Percentiles rank a stretch among this genome's conserved stretches.
phyloP scores from a whole-genome alignment of 2,797 vertebrate genomes.

The Rhinichthys osculus region DNA sequence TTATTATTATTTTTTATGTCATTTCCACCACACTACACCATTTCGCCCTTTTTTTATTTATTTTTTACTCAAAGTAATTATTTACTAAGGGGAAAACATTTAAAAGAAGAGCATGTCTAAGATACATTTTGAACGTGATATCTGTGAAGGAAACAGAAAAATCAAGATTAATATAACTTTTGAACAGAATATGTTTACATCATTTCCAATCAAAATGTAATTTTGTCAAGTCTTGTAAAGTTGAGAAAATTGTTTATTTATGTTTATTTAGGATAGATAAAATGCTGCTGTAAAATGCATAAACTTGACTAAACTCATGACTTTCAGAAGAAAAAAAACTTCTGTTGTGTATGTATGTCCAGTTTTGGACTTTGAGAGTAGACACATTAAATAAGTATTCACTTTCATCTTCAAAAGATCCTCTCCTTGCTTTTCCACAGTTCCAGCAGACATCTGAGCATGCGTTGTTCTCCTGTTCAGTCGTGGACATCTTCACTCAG shows the following conservation, averaged over 20 bases:
- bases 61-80: background rate
- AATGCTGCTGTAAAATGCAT: background rate
- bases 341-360: background rate
- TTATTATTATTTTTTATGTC: background rate
- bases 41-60: too few relatives aligned
- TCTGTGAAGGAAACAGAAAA: background rate
- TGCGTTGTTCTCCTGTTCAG: slow-evolving; percentile 95
- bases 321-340: background rate
- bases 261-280: background rate
- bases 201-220: background rate
- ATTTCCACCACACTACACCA: background rate
- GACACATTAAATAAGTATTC: background rate
- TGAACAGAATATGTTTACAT: background rate
- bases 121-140: background rate
- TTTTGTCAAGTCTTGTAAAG: background rate
- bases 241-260: background rate
- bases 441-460: slow-evolving; percentile 98
- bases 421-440: slow-evolving; percentile 68
- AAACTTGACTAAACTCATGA: background rate
- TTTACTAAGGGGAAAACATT: background rate
- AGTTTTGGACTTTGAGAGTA: background rate
- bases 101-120: background rate
- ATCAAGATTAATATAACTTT: background rate
- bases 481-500: slow-evolving; percentile 98
- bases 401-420: background rate